Evolutionary conservation across 2,888 invertebrate species (phyloP).

Genomic region (Monopis laevigella): DNA sequence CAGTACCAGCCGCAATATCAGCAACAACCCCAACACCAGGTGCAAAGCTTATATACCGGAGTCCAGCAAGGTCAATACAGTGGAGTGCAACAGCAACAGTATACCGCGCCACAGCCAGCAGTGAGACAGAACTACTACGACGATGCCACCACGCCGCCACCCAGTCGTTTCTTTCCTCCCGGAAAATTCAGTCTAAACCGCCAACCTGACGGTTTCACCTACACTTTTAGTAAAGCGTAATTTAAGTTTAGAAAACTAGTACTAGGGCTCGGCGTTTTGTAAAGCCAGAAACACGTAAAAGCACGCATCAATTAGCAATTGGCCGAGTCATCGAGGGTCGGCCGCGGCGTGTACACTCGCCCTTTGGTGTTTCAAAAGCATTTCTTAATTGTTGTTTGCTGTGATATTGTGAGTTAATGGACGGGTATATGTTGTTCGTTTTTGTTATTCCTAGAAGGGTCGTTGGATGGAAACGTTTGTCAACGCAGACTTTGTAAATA

Average conservation of each 20-base stretch:
- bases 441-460: conserved; percentile 38
- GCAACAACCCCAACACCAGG: conserved; percentile 29
- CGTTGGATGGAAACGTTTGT: conserved; percentile 29
- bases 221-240: conserved; percentile 79
- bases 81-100: conserved; percentile 40
- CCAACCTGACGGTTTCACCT: conserved; percentile 88
- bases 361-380: conserved; percentile 39
- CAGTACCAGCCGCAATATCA: conserved; percentile 40
- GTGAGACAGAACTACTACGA: conserved; percentile 61
- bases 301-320: conserved; percentile 51
- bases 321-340: conserved; percentile 53
- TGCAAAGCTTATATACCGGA: conserved; percentile 56
- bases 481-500: conserved; percentile 52
- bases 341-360: conserved; percentile 32
- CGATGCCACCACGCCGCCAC: conserved; percentile 71
- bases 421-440: conserved; percentile 46
- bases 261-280: conserved; percentile 45
- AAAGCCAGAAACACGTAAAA: conserved; percentile 42
- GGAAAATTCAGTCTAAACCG: conserved; percentile 87
- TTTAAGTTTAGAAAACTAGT: conserved; percentile 21
- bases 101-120: conserved; percentile 33
- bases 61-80: conserved; percentile 60
- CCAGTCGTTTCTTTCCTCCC: conserved; percentile 82
- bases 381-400: conserved; percentile 64
- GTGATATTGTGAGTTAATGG: conserved; percentile 65